phyloP scores from a whole-genome alignment of 2,797 vertebrate species.

The Urosaurus nigricauda region DNA sequence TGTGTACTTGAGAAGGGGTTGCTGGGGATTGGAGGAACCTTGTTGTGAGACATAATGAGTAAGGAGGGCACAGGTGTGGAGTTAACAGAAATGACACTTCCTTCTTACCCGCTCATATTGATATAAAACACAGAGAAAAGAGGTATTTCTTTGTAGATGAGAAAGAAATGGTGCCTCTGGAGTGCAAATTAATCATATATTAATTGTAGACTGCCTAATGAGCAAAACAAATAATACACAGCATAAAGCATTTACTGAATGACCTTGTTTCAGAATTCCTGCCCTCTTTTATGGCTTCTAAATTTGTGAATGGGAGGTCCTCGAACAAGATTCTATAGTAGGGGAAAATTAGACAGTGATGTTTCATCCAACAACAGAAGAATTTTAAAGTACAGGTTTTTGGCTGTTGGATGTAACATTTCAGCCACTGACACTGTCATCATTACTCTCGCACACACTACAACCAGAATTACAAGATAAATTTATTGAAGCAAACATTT shows the following conservation, averaged over 20 bases:
- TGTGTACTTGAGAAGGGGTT: not conserved
- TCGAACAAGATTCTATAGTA: not conserved
- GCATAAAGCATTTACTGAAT: not conserved
- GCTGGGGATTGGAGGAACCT: not conserved
- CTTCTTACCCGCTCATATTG: not conserved
- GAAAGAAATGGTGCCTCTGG: not conserved
- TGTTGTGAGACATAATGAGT: not conserved
- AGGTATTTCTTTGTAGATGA: not conserved
- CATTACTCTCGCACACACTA: not conserved
- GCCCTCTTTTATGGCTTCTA: not conserved
- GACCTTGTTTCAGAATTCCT: constrained; percentile 23
- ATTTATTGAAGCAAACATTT: not conserved
- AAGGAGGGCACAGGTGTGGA: not conserved
- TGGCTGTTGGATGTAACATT: not conserved
- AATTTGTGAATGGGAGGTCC: not conserved
- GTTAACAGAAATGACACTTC: not conserved
- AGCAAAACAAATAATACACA: constrained; percentile 3
- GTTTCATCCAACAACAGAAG: not conserved
- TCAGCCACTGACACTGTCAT: not conserved
- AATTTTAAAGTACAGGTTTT: not conserved
- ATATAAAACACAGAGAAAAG: too few species aligned
- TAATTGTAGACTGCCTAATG: constrained; percentile 13
- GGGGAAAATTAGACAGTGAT: not conserved
- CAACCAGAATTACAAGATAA: not conserved
- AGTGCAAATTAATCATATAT: constrained; percentile 6